These are phyloP conservation scores for Simalia tracyae DNA, from an alignment of 2,797 vertebrate genomes.

Conservation along the genomic window DNA sequence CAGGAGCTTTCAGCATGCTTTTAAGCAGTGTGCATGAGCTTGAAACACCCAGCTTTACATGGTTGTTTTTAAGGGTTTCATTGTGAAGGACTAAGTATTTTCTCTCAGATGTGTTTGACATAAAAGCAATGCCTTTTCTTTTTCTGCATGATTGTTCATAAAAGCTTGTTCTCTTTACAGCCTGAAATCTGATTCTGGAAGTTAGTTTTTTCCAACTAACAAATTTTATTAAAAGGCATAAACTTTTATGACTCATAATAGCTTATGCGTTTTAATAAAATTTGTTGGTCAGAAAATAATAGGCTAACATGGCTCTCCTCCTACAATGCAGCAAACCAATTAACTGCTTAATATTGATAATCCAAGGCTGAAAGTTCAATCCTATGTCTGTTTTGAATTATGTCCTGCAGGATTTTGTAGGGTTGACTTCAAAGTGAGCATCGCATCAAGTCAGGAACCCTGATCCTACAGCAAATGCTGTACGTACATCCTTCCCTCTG, in stretches of 20 bases:
- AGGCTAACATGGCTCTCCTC: background rate
- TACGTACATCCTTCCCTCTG: background rate
- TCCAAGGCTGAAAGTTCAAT: background rate
- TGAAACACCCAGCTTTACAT: background rate
- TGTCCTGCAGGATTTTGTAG: background rate
- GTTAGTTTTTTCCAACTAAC: background rate
- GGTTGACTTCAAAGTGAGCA: background rate
- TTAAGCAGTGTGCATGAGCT: background rate
- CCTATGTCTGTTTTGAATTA: background rate
- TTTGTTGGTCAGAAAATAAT: background rate
- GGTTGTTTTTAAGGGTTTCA: background rate
- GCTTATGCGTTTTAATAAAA: background rate
- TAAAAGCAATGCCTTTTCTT: background rate
- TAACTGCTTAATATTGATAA: background rate
- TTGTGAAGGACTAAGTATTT: background rate
- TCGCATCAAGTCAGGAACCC: background rate
- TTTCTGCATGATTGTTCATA: background rate
- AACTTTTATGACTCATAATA: background rate
- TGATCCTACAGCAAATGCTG: background rate
- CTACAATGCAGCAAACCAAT: background rate
- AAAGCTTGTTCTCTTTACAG: background rate
- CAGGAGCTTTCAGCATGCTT: background rate
- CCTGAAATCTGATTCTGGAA: background rate
- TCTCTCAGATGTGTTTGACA: background rate
- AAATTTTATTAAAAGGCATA: background rate